Base-by-base conservation (phyloP, 2,113 vertebrate species). In the Dromaius novaehollandiae region DNA sequence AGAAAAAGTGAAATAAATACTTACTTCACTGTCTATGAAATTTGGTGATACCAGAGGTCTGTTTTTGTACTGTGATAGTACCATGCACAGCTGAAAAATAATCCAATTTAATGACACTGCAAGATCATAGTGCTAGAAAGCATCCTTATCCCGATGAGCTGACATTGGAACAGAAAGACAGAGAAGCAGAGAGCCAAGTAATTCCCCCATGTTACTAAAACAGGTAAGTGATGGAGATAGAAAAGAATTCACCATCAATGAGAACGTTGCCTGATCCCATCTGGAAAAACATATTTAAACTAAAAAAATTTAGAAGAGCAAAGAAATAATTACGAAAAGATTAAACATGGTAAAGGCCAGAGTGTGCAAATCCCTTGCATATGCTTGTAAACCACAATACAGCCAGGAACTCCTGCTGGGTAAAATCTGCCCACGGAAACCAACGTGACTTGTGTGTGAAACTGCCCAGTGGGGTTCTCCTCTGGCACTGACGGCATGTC, bases 361-460 rank as follows among this genome's bases (percentile, higher is more conserved):
- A 0, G 0, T 42, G n/a, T 38, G n/a, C 32, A 55, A 40, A n/a
- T 32, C 63, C 42, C 32, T 64, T 81, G 17, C 26, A 19, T 89
- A 34, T 11, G 18, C 56, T 96, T 92, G 64, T 84, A 83, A 94
- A 32, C 38, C 24, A 6, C 0, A 6, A 25, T 40, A 8, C 26
- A 68, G 85, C 69, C 93, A 96, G 17, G 1, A 96, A 11, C 44
- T 81, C 96, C 90, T 84, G 92, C 93, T 83, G 95, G 46, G 93
- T 65, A 82, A 94, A 96, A 96, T 78, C 90, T 90, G 92, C 73
- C 88, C 88, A 82, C 7, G 4, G 95, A 97, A 93, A 88, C 83
- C 93, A 94, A 78, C 34, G 86, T 90, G 96, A 88, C 86, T 93
- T 74, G 90, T 78, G 96, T 86, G 93, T 95, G 79, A 96, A 97